Evolutionary conservation across 2,113 vertebrate species (phyloP), one percentile per base, ranked within the genome.

Genomic region (Plecturocebus donacophilus): DNA sequence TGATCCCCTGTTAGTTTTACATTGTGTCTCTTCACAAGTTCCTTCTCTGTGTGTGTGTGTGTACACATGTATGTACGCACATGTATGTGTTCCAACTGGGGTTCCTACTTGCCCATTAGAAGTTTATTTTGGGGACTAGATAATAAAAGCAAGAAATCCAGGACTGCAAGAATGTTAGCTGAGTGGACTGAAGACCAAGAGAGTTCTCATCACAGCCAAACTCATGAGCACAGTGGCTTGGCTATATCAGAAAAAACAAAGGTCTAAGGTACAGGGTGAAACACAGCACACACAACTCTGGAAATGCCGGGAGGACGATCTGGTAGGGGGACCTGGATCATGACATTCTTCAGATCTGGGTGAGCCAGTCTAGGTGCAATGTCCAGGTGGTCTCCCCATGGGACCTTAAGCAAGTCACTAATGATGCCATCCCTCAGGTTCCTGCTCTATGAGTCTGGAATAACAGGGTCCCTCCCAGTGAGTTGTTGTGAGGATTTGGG

Each of bases 251-350:
- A 47, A 25, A 32, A 71, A n/a, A 8, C 10, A 11, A n/a, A 89
- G 30, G 12, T 20, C 47, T 23, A 21, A 66, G 13, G 30, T 75
- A 75, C 49, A 35, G 58, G 20, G 45, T 1, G 4, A 25, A 56
- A 38, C 71, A 73, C 0, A 47, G 25, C 38, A 12, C 54, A 16
- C 0, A 0, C 0, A 30, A 7, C 25, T 32, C 8, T 35, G 32
- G 47, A 77, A 77, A 47, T 20, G 19, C 35, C 3, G 8, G 13
- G 20, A 7, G 42, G 32, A 27, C 9, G 38, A 2, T 35, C n/a
- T 52, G 16, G 38, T 42, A 68, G 14, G 2, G 11, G 87, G 19
- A 3, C 11, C 13, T 21, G 38, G 82, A 14, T 8, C 2, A 0
- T 4, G 38, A 27, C 8, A 27, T 14, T 40, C 32, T 8, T 42